Conservation (phyloP, 2,888 invertebrate species). For the Tinea semifulvella region DNA sequence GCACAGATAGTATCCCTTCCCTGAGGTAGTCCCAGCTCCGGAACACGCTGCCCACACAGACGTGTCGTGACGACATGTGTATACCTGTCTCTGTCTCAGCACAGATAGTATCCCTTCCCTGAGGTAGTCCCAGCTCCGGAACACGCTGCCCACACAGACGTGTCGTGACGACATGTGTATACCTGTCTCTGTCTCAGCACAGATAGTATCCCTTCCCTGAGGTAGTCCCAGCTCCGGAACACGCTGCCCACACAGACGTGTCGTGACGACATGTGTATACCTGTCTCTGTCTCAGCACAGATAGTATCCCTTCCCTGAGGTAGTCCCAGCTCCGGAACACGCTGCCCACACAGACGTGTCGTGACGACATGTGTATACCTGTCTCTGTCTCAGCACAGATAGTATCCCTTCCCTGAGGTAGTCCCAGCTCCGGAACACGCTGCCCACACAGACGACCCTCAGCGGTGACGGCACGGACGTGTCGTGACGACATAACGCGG, state of each 20-base stretch:
- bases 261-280: no score
- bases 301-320: conserved; percentile 75
- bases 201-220: conserved; percentile 75
- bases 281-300: conserved; percentile 51
- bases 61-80: no score
- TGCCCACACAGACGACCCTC: conserved; percentile 90
- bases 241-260: conserved; percentile 96
- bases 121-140: conserved; percentile 89
- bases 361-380: conserved; percentile 26
- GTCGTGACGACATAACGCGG: conserved; percentile 71
- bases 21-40: conserved; percentile 87
- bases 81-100: conserved; percentile 49
- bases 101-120: conserved; percentile 73
- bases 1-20: conserved; percentile 71
- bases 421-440: conserved; percentile 94
- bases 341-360: conserved; percentile 94
- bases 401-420: conserved; percentile 77
- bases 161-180: no score
- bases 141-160: conserved; percentile 96
- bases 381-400: conserved; percentile 50
- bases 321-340: conserved; percentile 94
- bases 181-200: conserved; percentile 54
- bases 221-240: conserved; percentile 89
- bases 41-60: conserved; percentile 97
- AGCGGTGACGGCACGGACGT: conserved; percentile 61